Evolutionary conservation across 2,888 invertebrate species (phyloP).

Genomic region (Drosophila falleni): DNA sequence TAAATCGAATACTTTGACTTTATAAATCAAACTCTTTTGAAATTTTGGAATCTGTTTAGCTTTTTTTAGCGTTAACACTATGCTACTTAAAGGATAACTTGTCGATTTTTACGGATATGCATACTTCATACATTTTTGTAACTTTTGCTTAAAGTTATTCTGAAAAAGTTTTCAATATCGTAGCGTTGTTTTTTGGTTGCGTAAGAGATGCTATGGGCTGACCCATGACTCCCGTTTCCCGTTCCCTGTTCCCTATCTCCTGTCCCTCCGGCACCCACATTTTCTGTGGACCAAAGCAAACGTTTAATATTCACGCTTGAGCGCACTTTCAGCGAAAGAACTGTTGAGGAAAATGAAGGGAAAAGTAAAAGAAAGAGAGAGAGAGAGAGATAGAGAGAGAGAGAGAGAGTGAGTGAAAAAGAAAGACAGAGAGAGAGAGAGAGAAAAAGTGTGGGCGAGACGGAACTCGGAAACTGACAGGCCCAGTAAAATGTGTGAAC

Average conservation of each 20-base stretch:
- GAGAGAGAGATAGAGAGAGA: not conserved
- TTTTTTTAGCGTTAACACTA: not conserved
- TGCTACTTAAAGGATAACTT: conserved; percentile 5
- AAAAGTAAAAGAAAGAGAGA: not conserved
- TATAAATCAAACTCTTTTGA: not conserved
- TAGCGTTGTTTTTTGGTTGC: conserved; percentile 43
- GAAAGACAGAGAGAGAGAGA: not conserved
- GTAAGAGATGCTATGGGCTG: conserved; percentile 46
- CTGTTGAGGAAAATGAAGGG: not conserved
- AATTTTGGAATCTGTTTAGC: not conserved
- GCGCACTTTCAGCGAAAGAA: conserved; percentile 59
- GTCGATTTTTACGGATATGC: conserved; percentile 16
- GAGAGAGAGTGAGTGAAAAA: not conserved
- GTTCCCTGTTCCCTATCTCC: not conserved
- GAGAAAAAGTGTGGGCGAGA: not conserved
- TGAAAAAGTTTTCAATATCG: conserved; percentile 54
- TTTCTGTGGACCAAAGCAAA: conserved; percentile 59
- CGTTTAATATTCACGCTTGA: conserved; percentile 82
- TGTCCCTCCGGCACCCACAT: not conserved
- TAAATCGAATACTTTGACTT: not conserved
- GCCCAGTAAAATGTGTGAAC: conserved; percentile 73
- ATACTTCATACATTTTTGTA: conserved; percentile 20
- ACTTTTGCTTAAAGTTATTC: conserved; percentile 46
- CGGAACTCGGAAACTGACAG: conserved; percentile 47
- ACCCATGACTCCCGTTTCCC: conserved; percentile 10